Evolutionary conservation across 2,888 invertebrate genomes (phyloP).

Genomic region (Colostygia pectinataria): DNA sequence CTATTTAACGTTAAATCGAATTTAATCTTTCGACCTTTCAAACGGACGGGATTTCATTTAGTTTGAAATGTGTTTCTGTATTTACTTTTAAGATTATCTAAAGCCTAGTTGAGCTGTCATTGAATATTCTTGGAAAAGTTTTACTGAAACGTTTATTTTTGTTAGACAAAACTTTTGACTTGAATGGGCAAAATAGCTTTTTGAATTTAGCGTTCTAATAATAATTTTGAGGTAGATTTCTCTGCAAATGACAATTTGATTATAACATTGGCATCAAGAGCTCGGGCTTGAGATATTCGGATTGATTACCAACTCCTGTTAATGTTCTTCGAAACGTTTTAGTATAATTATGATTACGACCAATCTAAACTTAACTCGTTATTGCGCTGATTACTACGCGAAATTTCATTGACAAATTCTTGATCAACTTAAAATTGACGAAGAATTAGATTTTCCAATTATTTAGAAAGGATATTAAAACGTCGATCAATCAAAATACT

Average conservation of each 20-base stretch:
- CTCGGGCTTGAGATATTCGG: constrained; percentile 17
- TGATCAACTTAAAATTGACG: constrained; percentile 32
- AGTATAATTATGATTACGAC: constrained; percentile 33
- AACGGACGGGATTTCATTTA: constrained; percentile 28
- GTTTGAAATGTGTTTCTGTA: constrained; percentile 14
- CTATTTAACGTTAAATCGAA: constrained; percentile 40
- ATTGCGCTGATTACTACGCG: constrained; percentile 32
- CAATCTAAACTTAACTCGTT: constrained; percentile 38
- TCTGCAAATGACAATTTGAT: constrained; percentile 25
- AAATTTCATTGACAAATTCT: constrained; percentile 35
- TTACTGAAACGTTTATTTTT: background rate
- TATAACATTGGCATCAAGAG: constrained; percentile 14
- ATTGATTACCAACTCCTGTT: constrained; percentile 25
- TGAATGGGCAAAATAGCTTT: background rate
- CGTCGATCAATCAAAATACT: constrained; percentile 34
- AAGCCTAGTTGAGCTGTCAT: constrained; percentile 1
- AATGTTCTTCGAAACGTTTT: constrained; percentile 28
- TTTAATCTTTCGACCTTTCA: constrained; percentile 34
- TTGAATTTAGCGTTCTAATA: constrained; percentile 3
- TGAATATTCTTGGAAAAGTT: background rate
- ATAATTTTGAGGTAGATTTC: constrained; percentile 10
- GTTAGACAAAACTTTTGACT: background rate
- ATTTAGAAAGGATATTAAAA: constrained; percentile 36
- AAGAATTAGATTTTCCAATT: constrained; percentile 35
- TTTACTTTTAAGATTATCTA: constrained; percentile 13